Base-by-base conservation (phyloP, 2,888 invertebrate species). In the Mesorhabditis sp. region DNA sequence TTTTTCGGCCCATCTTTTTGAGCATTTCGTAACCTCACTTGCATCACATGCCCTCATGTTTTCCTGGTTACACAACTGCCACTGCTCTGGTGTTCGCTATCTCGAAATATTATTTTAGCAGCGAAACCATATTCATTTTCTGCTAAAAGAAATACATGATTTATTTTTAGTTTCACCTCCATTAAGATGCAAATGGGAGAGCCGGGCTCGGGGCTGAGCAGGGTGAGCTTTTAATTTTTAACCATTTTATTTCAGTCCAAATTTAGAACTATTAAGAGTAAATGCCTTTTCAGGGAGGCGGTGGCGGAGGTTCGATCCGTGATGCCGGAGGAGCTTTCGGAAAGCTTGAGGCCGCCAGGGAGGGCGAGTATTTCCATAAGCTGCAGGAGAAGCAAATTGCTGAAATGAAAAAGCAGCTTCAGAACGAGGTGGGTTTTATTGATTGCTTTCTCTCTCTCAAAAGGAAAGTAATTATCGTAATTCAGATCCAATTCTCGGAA, bases 331-430 rank as follows among this genome's bases (percentile, higher is more conserved):
- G 87, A 50, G 70, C 83, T 7, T 86, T 86, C 72, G 86, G 86
- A 10, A 84, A 86, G 74, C 81, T 86, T 76, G 86, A 86, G 69
- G 86, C 82, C 67, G 86, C 86, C 7, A 79, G 82, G 64, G 86
- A 86, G 74, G 86, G 86, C 69, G 81, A 86, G 74, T 86, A 86
- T 72, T 86, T 86, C 76, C 66, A 66, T 67, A 70, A 72, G n/a
- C 87, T 93, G 93, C 92, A 93, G 92, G 90, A 88, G 84, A 10
- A n/a, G 10, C 58, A 50, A n/a, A 50, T 50, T n/a, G 58, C 7
- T 50, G 58, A 50, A 10, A 50, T 50, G 58, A 50, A n/a, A 2
- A 50, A 50, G 58, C 58, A 50, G 58, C 7, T 50, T 50, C 7
- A n/a, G n/a, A 1, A 50, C 7, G 58, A 50, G 58, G 58, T 50